These are phyloP conservation scores for Sebastes goodei DNA, from an alignment of 2,797 vertebrate species.

Conservation along the genomic window DNA sequence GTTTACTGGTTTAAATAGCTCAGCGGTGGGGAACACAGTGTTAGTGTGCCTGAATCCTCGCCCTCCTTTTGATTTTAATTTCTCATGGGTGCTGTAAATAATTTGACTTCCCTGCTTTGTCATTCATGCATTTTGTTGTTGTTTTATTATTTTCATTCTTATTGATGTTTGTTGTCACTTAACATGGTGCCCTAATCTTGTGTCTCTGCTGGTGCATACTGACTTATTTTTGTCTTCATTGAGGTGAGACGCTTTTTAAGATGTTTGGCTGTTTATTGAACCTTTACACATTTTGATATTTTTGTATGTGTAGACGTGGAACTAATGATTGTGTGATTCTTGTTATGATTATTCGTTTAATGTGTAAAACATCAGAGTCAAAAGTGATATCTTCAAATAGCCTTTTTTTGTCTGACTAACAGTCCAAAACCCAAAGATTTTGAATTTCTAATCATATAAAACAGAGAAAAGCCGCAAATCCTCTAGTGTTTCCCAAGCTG, in stretches of 20 bases:
- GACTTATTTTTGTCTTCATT: constrained; percentile 22
- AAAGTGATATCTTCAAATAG: background rate
- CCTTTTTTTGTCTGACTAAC: background rate
- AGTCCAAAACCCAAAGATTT: background rate
- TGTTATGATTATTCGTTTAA: background rate
- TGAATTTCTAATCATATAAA: background rate
- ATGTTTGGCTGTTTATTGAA: background rate
- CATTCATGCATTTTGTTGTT: constrained; percentile 33
- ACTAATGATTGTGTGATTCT: background rate
- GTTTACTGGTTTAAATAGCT: constrained; percentile 59
- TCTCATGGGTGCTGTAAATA: constrained; percentile 33
- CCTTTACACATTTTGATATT: background rate
- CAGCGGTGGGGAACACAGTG: background rate
- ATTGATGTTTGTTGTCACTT: constrained; percentile 30
- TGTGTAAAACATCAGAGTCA: background rate
- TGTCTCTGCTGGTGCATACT: constrained; percentile 27
- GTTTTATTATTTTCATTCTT: constrained; percentile 29
- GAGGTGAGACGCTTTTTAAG: constrained; percentile 6
- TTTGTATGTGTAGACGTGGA: background rate
- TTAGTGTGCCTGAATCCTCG: background rate
- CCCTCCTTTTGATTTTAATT: constrained; percentile 31
- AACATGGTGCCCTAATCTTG: background rate
- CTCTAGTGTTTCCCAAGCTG: background rate
- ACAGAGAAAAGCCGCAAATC: background rate
- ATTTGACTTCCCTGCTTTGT: constrained; percentile 19